Evolutionary conservation across 2,797 vertebrate genomes (phyloP), one percentile per base, ranked within the genome.

Genomic region (Onychomys torridus): DNA sequence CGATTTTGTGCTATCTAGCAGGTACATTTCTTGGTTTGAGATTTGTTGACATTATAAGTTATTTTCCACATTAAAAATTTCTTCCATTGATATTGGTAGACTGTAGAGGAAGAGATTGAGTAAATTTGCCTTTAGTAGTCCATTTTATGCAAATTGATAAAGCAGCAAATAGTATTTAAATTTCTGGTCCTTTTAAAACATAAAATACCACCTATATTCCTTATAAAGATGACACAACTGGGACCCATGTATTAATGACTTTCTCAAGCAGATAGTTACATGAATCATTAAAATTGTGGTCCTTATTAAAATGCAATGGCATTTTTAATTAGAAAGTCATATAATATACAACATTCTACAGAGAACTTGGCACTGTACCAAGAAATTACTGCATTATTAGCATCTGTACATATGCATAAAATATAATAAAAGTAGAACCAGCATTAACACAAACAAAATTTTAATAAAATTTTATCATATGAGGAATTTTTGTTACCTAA

Each of bases 291-390:
- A 96, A 94, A 69, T 76, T 81, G 32, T 93, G 27, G 34, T 61
- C 49, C 34, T 87, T 91, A 76, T 76, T 88, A 94, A 73, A 96
- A 75, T 52, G 6, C 23, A 83, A 77, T 91, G 29, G 1, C 34
- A 69, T 83, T 91, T 96, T 94, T n/a, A 78, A 89, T 84, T 91
- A 84, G 49, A 88, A 93, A 83, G 27, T 89, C 43, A 87, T 23
- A 52, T 63, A 93, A 90, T 65, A 78, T 69, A 81, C 19, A 85
- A 43, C 21, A 91, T 94, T 88, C 40, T 77, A 55, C 73, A 29
- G 79, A 90, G 55, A 94, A 88, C 12, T 69, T 71, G 59, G 27
- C 37, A 29, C 46, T 6, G 6, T 82, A 76, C 19, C 40, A 76
- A 32, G 34, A 76, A 67, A 91, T 49, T 6, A 43, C 19, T 29